These are phyloP conservation scores for Champsocephalus gunnari DNA, from an alignment of 2,797 vertebrate genomes.

Conservation along the genomic window DNA sequence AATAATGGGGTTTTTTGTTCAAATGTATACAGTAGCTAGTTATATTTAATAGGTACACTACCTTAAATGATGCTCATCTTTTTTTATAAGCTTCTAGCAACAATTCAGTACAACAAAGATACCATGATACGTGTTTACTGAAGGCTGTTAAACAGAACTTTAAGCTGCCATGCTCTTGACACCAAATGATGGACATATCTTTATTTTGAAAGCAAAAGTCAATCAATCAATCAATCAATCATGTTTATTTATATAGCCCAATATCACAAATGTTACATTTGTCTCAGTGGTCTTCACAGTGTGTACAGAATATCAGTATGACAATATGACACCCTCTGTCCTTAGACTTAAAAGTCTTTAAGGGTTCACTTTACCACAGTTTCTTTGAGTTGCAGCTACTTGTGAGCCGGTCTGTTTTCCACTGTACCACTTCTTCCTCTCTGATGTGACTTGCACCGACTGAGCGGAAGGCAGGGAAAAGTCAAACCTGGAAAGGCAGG, in stretches of 20 bases:
- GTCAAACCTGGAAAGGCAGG: slow-evolving; percentile 35
- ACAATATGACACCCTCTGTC: too few relatives aligned
- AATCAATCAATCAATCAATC: too few relatives aligned
- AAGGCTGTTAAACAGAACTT: not conserved
- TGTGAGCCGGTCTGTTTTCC: slow-evolving; percentile 2
- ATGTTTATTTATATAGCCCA: too few relatives aligned
- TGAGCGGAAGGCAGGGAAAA: slow-evolving; percentile 35
- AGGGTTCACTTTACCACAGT: slow-evolving; percentile 16
- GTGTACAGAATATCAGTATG: too few relatives aligned
- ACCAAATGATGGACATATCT: slow-evolving; percentile 9
- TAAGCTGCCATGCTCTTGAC: not conserved
- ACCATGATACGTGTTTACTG: not conserved
- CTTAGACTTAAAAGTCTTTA: not conserved
- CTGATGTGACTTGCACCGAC: slow-evolving; percentile 39
- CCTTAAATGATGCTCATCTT: not conserved
- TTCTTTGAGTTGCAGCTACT: slow-evolving; percentile 3
- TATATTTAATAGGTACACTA: too few relatives aligned
- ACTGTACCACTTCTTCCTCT: slow-evolving; percentile 25
- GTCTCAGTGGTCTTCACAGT: too few relatives aligned
- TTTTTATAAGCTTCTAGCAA: not conserved
- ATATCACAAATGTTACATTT: too few relatives aligned
- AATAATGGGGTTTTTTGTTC: not conserved
- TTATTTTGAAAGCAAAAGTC: slow-evolving; percentile 17
- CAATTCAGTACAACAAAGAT: not conserved
- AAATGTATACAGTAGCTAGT: not conserved